These are phyloP conservation scores for Xenentodon cancila DNA, from an alignment of 2,797 vertebrate species.

Conservation along the genomic window DNA sequence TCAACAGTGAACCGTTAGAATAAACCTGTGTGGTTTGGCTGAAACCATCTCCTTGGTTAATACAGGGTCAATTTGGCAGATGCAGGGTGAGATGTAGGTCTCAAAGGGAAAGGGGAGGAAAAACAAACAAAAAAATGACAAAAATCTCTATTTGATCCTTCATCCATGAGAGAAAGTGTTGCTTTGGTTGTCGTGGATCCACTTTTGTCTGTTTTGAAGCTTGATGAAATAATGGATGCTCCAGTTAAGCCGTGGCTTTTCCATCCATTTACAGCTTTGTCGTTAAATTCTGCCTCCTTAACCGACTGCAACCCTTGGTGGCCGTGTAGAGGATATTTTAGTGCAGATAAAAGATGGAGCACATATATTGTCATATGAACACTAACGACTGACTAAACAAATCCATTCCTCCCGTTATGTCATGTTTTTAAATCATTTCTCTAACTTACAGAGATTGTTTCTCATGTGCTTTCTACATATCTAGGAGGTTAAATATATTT, in stretches of 20 bases:
- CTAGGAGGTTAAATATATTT: too few species aligned
- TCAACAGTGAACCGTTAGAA: constrained; percentile 20
- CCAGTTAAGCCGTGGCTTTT: constrained; percentile 27
- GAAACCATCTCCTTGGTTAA: constrained; percentile 28
- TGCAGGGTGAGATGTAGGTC: constrained; percentile 8
- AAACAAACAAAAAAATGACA: neutral
- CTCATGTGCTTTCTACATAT: neutral
- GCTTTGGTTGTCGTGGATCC: constrained; percentile 31
- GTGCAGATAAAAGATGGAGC: neutral
- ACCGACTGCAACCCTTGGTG: neutral
- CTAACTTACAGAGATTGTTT: neutral
- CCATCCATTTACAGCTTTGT: constrained; percentile 11
- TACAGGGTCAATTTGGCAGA: constrained; percentile 23
- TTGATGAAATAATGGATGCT: constrained; percentile 23
- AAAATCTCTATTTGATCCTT: neutral
- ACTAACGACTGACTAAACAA: too few species aligned
- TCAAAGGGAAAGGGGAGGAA: neutral
- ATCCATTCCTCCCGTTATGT: too few species aligned
- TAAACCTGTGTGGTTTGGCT: constrained; percentile 28
- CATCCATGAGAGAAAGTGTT: constrained; percentile 12
- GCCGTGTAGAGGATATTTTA: neutral
- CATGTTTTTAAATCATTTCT: too few species aligned
- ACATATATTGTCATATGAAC: neutral
- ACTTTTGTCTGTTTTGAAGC: constrained; percentile 26
- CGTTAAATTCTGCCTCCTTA: neutral